These are phyloP conservation scores for Melanostigma gelatinosum DNA, from an alignment of 2,113 vertebrate genomes.

Conservation along the genomic window DNA sequence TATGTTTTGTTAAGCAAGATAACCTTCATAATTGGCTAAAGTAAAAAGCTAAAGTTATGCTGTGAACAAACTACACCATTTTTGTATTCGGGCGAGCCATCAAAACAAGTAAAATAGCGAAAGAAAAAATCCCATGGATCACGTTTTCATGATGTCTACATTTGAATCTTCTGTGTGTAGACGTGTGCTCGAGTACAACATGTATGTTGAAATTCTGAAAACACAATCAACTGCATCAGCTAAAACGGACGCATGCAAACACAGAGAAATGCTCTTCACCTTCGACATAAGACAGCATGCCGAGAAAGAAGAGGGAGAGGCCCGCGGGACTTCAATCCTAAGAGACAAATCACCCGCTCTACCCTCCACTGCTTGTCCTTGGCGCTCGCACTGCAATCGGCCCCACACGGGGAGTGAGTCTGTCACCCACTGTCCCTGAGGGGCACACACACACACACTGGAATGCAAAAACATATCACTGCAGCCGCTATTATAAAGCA, in stretches of 20 bases:
- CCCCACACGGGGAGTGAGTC: slow-evolving; percentile 48
- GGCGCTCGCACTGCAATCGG: slow-evolving; percentile 61
- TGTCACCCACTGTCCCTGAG: slow-evolving; percentile 66
- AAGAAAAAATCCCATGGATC: not conserved
- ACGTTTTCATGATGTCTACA: not conserved
- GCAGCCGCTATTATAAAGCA: slow-evolving; percentile 41
- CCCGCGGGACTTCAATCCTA: slow-evolving; percentile 70
- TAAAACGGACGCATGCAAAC: slow-evolving; percentile 51
- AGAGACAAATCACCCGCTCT: slow-evolving; percentile 79
- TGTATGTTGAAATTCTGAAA: slow-evolving; percentile 29
- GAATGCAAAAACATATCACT: slow-evolving; percentile 58
- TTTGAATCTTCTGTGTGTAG: slow-evolving; percentile 6
- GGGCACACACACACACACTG: slow-evolving; percentile 44
- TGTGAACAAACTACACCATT: no score
- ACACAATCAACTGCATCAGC: slow-evolving; percentile 50
- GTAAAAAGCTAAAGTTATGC: no score
- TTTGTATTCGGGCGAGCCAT: no score
- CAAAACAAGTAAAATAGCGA: not conserved
- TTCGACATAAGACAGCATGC: slow-evolving; percentile 69
- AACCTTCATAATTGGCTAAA: not conserved
- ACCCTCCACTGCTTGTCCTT: slow-evolving; percentile 78
- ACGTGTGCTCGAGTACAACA: slow-evolving; percentile 4
- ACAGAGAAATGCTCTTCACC: slow-evolving; percentile 69
- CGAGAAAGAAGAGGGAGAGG: slow-evolving; percentile 41
- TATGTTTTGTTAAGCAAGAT: no score